Base-by-base conservation (phyloP, 2,888 invertebrate genomes). In the Kuschelorhynchus macadamiae region DNA sequence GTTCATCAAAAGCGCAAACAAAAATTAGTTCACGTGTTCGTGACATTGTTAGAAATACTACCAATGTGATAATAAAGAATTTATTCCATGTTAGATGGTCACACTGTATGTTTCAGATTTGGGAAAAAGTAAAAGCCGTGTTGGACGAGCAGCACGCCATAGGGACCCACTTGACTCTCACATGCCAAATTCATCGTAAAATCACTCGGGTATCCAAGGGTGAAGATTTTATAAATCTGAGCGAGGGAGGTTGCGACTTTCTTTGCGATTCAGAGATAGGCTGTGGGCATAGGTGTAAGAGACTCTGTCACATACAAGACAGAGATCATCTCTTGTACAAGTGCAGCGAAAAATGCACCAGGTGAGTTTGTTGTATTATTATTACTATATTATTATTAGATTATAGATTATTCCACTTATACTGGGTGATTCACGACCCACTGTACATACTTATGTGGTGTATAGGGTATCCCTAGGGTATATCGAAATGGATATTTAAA, bases 221-320 rank as follows among this genome's bases (percentile, higher is more conserved):
- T 1, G 75, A 78, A 20, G 87, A 88, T 74, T 88, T 88, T 75
- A 65, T 78, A 4, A 81, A 84, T 20, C 83, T 86, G 5, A 84
- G 86, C 0, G 88, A 89, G 81, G 89, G 89, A 1, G 92, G 92
- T 0, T 92, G 92, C 77, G 76, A 79, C 25, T 67, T 77, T 41
- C 80, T 80, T 14, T 93, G 92, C 77, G 82, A 84, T 14, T 62
- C 42, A 11, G 14, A 30, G 4, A 69, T 77, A 64, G 59, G 50
- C 0, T 93, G 92, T 78, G 89, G 88, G 0, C 92, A 93, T 79
- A 75, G 72, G 1, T 93, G 92, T 79, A 80, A 80, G 0, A 81
- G 83, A 33, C 74, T 86, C 11, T 92, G 92, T 76, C 92, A 92
- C 75, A 81, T 85, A 1, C 81, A 83, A 52, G 89, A 91, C 72